Evolutionary conservation across 1,140 invertebrate species (phyloP), one percentile per base, ranked within the genome.

Genomic region (Whitmania pigra): DNA sequence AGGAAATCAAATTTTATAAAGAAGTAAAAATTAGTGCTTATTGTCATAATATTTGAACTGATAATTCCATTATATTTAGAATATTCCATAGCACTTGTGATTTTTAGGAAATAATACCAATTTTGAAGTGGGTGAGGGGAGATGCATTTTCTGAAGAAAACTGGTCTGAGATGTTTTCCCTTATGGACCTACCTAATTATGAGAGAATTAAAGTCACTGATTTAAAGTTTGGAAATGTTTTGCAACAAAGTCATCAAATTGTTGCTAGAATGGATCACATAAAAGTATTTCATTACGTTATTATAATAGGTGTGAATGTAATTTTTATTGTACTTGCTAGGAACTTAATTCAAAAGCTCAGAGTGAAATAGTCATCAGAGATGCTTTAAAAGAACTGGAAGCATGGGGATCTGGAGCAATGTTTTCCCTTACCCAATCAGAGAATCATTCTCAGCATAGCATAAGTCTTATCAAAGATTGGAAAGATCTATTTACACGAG

Each of bases 71-170:
- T 11, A 27, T 17, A 63, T 63, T 63, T 63, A 27, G 11, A 63
- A 25, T 63, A 31, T 63, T 6, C 20, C 20, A 20, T 57, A 36
- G 9, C 43, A 49, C 15, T 49, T 15, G 11, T 15, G 15, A 11
- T 49, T 49, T 49, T 22, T 36, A 74, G 73, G 63, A 72, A 40
- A 49, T 72, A n/a, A 53, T 74, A 17, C 82, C 87, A 74, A 84
- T 82, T 75, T 76, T 85, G 75, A 88, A 84, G 78, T 89, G 82
- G 81, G 94, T 78, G 81, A 80, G 89, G 72, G 93, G 93, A 0
- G 89, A 94, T 74, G 88, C 91, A 74, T 89, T 99, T 70, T 92
- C 90, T 9, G 90, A 94, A 66, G 91, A 92, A 74, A 95, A 99
- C 79, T 99, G 96, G 96, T 83, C 88, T 17, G 91, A 97, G 80